These are phyloP conservation scores for Plecturocebus donacophilus DNA, from an alignment of 2,113 vertebrate genomes.

Conservation along the genomic window DNA sequence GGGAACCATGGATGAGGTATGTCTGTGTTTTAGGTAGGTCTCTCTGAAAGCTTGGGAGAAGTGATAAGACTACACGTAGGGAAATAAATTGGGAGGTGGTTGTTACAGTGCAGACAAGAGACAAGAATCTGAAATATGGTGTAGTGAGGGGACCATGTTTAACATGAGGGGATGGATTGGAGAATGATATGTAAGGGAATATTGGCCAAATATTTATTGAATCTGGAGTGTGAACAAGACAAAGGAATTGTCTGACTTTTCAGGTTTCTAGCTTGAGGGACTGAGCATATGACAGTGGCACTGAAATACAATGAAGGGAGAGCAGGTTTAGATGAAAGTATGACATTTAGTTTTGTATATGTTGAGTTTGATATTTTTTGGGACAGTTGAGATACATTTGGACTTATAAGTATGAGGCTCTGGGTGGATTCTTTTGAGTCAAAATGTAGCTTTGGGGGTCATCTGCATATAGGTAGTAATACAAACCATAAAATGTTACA, in stretches of 20 bases:
- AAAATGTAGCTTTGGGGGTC: neutral
- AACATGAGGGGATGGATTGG: neutral
- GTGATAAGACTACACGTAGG: neutral
- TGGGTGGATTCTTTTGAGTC: neutral
- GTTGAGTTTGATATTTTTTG: neutral
- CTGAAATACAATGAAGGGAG: neutral
- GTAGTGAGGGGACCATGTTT: neutral
- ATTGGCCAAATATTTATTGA: neutral
- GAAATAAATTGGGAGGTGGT: neutral
- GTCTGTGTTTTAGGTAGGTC: neutral
- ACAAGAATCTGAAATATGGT: neutral
- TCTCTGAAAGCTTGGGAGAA: neutral
- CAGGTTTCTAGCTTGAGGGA: neutral
- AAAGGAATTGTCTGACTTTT: neutral
- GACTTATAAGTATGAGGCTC: neutral
- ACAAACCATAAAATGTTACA: neutral
- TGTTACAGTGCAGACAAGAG: neutral
- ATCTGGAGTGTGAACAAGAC: neutral
- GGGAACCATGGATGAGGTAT: accelerated
- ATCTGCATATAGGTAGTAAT: neutral
- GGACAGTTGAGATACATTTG: neutral
- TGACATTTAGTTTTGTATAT: neutral
- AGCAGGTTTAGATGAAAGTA: neutral
- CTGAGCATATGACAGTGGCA: neutral
- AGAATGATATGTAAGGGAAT: neutral